These are phyloP conservation scores for Drosophila lowei DNA, from an alignment of 1,140 invertebrate species.

Conservation along the genomic window DNA sequence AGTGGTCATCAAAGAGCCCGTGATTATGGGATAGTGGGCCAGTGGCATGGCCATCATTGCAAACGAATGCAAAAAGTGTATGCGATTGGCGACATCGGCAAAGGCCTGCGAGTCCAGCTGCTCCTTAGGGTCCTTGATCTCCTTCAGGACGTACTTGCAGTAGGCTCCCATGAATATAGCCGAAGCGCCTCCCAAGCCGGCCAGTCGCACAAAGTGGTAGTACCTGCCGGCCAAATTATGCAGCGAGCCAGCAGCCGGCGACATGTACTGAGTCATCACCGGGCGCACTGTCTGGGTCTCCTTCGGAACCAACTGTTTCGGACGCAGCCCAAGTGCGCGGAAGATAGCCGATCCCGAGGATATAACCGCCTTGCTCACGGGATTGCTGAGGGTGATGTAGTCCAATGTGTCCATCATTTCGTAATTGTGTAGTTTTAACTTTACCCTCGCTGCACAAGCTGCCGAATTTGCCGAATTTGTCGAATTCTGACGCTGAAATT, in stretches of 20 bases:
- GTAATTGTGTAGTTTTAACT: constrained; percentile 5
- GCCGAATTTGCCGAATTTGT: constrained; percentile 2
- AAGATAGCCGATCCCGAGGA: constrained; percentile 43
- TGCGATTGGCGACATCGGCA: constrained; percentile 94
- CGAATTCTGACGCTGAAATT: background rate
- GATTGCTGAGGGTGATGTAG: constrained; percentile 73
- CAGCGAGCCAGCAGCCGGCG: constrained; percentile 80
- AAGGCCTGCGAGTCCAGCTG: constrained; percentile 88
- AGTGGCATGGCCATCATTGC: constrained; percentile 91
- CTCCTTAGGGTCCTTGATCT: constrained; percentile 84
- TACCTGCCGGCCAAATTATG: constrained; percentile 85
- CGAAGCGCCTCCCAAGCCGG: constrained; percentile 91
- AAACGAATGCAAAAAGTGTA: constrained; percentile 94
- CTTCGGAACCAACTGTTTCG: constrained; percentile 48
- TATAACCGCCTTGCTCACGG: constrained; percentile 66
- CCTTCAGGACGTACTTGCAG: constrained; percentile 92
- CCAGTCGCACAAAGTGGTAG: constrained; percentile 88
- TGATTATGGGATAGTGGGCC: constrained; percentile 87
- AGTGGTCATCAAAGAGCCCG: constrained; percentile 89
- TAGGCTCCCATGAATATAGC: constrained; percentile 95
- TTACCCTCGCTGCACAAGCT: constrained; percentile 24
- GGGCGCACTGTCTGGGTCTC: background rate
- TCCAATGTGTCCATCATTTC: constrained; percentile 71
- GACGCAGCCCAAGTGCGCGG: constrained; percentile 60
- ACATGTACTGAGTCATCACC: no score